Evolutionary conservation across 1,140 invertebrate genomes (phyloP).

Genomic region (Nylanderia fulva): DNA sequence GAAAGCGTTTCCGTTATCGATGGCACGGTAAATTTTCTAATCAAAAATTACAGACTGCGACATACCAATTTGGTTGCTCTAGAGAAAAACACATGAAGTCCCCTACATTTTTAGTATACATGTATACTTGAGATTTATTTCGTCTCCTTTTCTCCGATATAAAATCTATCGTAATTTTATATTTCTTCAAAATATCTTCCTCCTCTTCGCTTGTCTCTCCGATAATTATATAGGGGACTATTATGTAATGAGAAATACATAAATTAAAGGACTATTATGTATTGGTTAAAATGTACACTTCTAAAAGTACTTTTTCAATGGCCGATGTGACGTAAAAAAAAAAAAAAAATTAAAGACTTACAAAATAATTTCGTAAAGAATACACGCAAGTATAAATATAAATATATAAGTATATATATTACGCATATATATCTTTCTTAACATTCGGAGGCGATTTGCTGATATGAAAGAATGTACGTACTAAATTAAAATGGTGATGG

Average conservation of each 20-base stretch:
- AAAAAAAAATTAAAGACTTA: constrained; percentile 33
- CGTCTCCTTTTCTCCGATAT: not conserved
- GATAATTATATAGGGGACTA: not conserved
- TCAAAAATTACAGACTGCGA: constrained; percentile 18
- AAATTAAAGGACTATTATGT: not conserved
- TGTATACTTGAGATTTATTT: constrained; percentile 14
- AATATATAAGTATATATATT: constrained; percentile 28
- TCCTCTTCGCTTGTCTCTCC: not conserved
- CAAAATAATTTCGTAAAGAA: constrained; percentile 38
- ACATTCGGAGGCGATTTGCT: not conserved
- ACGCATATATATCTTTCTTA: constrained; percentile 45
- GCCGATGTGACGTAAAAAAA: constrained; percentile 39
- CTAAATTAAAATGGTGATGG: constrained; percentile 13
- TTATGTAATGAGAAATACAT: not conserved
- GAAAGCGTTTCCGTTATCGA: constrained; percentile 8
- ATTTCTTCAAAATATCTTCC: not conserved
- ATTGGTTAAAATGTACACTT: constrained; percentile 52
- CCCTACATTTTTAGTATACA: not conserved
- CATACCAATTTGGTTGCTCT: not conserved
- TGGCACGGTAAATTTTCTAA: constrained; percentile 29
- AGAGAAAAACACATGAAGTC: not conserved
- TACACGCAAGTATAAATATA: constrained; percentile 35
- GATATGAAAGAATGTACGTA: too few relatives aligned
- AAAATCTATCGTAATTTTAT: not conserved
- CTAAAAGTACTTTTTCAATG: constrained; percentile 50